Conservation (phyloP, 2,797 vertebrate species). For the Kryptopterus vitreolus region DNA sequence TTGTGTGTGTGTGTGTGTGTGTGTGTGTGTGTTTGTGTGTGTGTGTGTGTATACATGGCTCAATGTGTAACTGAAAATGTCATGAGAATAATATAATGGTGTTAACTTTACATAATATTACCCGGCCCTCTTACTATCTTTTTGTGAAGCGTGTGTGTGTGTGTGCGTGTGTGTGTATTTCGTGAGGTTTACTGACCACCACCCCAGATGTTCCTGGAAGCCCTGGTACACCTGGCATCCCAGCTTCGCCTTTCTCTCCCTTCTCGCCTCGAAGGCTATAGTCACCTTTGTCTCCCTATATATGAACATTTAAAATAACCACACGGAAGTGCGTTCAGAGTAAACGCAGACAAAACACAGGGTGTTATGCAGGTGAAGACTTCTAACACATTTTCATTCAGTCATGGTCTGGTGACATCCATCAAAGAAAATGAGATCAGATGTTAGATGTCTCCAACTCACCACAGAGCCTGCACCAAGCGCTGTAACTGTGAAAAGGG, state of each 20-base stretch:
- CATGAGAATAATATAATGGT: no score
- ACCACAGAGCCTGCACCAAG: constrained; percentile 15
- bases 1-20: no score
- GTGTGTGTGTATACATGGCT: background rate
- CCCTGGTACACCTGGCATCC: constrained; percentile 75
- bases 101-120: no score
- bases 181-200: constrained; percentile 79
- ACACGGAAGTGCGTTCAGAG: background rate
- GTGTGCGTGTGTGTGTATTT: constrained; percentile 1
- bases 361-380: constrained; percentile 25
- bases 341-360: constrained; percentile 35
- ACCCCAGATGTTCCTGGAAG: constrained; percentile 80
- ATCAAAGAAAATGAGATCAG: background rate
- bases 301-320: background rate
- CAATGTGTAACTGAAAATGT: no score
- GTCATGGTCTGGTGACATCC: constrained; percentile 20
- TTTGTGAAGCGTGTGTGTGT: background rate
- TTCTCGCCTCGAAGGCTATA: constrained; percentile 67
- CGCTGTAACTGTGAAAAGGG: constrained; percentile 31
- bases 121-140: no score
- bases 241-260: constrained; percentile 82
- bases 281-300: constrained; percentile 77
- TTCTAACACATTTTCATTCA: constrained; percentile 11
- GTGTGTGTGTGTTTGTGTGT: background rate
- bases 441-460: constrained; percentile 17